Evolutionary conservation across 1,140 invertebrate species (phyloP).

Genomic region (Teleogryllus occipitalis): DNA sequence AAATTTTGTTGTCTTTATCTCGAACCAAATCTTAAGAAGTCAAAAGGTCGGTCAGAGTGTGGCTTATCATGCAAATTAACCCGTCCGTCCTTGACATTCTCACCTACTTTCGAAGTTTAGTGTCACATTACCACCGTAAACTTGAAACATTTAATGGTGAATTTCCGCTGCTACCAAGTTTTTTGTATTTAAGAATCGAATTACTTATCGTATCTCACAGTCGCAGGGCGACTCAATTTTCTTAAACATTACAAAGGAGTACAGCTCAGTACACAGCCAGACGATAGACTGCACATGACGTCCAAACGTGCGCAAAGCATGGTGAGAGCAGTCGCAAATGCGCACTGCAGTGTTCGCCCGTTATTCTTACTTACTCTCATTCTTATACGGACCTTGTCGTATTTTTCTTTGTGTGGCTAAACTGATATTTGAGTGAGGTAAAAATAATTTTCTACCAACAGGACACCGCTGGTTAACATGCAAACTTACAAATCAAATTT

Average conservation of each 20-base stretch:
- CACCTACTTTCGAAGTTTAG: too few relatives aligned
- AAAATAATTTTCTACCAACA: too few relatives aligned
- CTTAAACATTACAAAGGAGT: neutral
- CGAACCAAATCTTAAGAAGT: too few relatives aligned
- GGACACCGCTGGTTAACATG: too few relatives aligned
- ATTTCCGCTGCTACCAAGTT: conserved; percentile 2
- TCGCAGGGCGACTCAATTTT: neutral
- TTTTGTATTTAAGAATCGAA: neutral
- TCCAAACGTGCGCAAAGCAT: conserved; percentile 10
- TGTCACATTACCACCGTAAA: neutral
- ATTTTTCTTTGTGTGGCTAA: too few relatives aligned
- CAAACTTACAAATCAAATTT: too few relatives aligned
- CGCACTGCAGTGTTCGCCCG: neutral
- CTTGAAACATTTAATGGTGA: neutral
- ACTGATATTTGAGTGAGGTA: too few relatives aligned
- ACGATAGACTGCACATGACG: conserved; percentile 6
- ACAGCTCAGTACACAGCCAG: neutral
- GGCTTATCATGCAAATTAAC: too few relatives aligned
- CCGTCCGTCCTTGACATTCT: too few relatives aligned
- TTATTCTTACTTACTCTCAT: conserved; percentile 9
- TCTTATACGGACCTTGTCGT: neutral
- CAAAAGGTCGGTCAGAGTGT: too few relatives aligned
- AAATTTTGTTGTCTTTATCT: too few relatives aligned
- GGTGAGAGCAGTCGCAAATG: neutral
- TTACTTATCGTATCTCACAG: conserved; percentile 5